phyloP scores from a whole-genome alignment of 2,113 vertebrate genomes.

The Camelus dromedarius region DNA sequence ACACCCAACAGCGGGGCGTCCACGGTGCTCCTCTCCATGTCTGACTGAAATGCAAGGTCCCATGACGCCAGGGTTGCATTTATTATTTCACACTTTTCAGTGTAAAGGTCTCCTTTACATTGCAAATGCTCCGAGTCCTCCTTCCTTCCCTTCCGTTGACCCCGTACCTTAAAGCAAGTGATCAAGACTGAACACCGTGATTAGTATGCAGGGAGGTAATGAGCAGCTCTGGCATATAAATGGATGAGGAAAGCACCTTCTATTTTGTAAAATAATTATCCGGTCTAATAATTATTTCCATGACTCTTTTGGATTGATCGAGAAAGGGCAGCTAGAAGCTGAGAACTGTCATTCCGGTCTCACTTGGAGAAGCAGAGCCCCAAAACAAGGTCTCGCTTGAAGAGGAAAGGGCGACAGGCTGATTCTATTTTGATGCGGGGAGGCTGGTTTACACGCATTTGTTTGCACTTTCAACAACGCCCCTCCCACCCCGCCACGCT shows the following conservation, averaged over 20 bases:
- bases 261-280: slow-evolving; percentile 87
- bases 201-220: slow-evolving; percentile 83
- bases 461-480: slow-evolving; percentile 53
- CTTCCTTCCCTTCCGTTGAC: slow-evolving; percentile 77
- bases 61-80: slow-evolving; percentile 62
- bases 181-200: slow-evolving; percentile 81
- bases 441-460: slow-evolving; percentile 67
- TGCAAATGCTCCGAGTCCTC: slow-evolving; percentile 80
- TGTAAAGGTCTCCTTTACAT: slow-evolving; percentile 84
- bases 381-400: slow-evolving; percentile 54
- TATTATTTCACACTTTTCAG: slow-evolving; percentile 74
- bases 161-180: slow-evolving; percentile 82
- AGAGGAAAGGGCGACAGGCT: slow-evolving; percentile 50
- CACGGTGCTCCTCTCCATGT: slow-evolving; percentile 55
- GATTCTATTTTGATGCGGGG: slow-evolving; percentile 67
- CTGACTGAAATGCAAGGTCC: slow-evolving; percentile 63
- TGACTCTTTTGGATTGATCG: slow-evolving; percentile 83
- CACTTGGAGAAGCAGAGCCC: slow-evolving; percentile 74
- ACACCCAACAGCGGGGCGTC: not conserved
- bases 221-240: slow-evolving; percentile 82
- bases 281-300: slow-evolving; percentile 87
- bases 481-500: not conserved
- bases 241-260: slow-evolving; percentile 82
- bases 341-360: slow-evolving; percentile 81
- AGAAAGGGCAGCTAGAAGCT: slow-evolving; percentile 83